Conservation (phyloP, 2,797 vertebrate species). For the Poeciliopsis paucimaculata region DNA sequence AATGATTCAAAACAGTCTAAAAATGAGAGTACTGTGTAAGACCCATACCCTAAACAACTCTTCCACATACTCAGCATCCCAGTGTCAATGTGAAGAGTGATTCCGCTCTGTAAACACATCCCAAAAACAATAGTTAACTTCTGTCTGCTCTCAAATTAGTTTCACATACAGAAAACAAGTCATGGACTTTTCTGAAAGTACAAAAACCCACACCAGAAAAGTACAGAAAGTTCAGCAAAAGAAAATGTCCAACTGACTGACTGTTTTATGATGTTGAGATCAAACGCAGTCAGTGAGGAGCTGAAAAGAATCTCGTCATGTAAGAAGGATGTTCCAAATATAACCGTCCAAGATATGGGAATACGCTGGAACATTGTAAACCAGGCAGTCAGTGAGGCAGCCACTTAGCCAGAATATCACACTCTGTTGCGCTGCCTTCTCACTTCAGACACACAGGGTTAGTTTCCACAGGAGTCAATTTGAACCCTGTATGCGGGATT, state of each 20-base stretch:
- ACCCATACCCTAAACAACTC: background rate
- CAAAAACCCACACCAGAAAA: background rate
- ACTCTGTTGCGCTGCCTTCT: background rate
- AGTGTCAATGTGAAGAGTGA: background rate
- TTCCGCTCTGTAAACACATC: background rate
- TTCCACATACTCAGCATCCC: background rate
- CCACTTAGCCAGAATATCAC: conserved; percentile 13
- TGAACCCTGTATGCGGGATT: background rate
- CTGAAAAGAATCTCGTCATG: conserved; percentile 20
- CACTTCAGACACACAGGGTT: conserved; percentile 4
- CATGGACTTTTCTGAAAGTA: background rate
- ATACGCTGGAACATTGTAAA: conserved; percentile 7
- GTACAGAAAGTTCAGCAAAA: too few relatives aligned
- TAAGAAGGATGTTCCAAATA: conserved; percentile 37
- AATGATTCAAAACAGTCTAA: background rate
- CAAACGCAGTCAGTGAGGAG: conserved; percentile 1
- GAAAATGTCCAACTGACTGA: background rate
- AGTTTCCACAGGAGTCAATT: background rate
- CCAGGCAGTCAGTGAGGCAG: background rate
- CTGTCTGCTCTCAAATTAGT: background rate
- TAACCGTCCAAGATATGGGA: conserved; percentile 18
- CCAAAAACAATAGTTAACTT: background rate
- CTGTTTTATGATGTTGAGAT: background rate
- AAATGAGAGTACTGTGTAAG: background rate
- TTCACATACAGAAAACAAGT: background rate